Evolutionary conservation across 2,797 vertebrate genomes (phyloP).

Genomic region (Thaleichthys pacificus): DNA sequence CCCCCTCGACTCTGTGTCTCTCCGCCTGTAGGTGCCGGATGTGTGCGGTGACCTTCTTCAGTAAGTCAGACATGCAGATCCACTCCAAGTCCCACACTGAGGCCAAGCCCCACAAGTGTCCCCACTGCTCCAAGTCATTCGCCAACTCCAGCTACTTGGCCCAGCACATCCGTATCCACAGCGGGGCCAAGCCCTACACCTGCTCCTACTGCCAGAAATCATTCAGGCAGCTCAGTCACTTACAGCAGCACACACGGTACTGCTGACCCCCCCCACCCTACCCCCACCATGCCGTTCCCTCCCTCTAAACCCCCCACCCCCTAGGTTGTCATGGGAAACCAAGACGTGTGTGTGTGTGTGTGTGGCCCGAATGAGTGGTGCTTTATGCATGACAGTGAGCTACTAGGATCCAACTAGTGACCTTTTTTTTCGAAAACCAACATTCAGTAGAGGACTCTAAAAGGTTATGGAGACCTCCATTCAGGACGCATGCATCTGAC

Average conservation of each 20-base stretch:
- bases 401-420: constrained; percentile 43
- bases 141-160: constrained; percentile 99
- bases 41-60: constrained; percentile 99
- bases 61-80: constrained; percentile 99
- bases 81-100: constrained; percentile 99
- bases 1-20: constrained; percentile 75
- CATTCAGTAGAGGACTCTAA: constrained; percentile 36
- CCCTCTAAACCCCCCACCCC: constrained; percentile 44
- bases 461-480: constrained; percentile 32
- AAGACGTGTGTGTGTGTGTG: constrained; percentile 13
- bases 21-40: constrained; percentile 95
- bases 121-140: constrained; percentile 99
- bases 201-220: constrained; percentile 99
- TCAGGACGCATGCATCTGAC: constrained; percentile 46
- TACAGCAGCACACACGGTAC: constrained; percentile 99
- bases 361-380: constrained; percentile 25
- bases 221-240: constrained; percentile 99
- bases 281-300: constrained; percentile 35
- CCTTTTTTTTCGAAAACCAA: constrained; percentile 31
- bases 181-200: constrained; percentile 98
- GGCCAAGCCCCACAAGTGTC: constrained; percentile 99
- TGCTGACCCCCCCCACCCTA: constrained; percentile 49
- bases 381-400: constrained; percentile 44
- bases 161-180: constrained; percentile 99
- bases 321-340: constrained; percentile 8